Conservation (phyloP, 2,888 invertebrate genomes). For the Plagiodera versicolora region DNA sequence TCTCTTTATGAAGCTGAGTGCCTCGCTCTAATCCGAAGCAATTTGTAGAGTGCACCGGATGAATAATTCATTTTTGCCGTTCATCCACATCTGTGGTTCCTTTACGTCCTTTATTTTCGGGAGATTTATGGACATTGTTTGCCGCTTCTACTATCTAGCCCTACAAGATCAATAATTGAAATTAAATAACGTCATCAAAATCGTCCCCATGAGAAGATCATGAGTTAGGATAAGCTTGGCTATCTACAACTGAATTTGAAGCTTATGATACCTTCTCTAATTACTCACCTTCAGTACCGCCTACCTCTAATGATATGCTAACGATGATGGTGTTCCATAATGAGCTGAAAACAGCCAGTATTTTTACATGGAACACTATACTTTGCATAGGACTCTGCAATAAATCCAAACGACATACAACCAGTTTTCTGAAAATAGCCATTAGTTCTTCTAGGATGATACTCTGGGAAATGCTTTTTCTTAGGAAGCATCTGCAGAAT, state of each 20-base stretch:
- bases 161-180: too few species aligned
- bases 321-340: conserved; percentile 37
- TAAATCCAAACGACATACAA: conserved; percentile 36
- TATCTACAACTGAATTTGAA: not conserved
- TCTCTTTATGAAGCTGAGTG: not conserved
- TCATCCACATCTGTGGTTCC: conserved; percentile 29
- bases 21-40: not conserved
- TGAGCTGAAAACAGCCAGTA: conserved; percentile 34
- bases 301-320: conserved; percentile 38
- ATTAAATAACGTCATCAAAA: too few species aligned
- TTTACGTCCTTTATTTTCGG: conserved; percentile 17
- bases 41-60: conserved; percentile 9
- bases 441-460: conserved; percentile 1
- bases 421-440: conserved; percentile 42
- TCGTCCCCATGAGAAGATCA: too few species aligned
- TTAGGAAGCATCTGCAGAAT: not conserved
- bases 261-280: not conserved
- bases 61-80: conserved; percentile 28
- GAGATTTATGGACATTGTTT: conserved; percentile 7
- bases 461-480: not conserved
- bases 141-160: too few species aligned
- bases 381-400: conserved; percentile 17
- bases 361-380: conserved; percentile 20
- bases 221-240: not conserved
- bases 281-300: not conserved